Evolutionary conservation across 2,888 invertebrate species (phyloP).

Genomic region (Aleiodes leptofemur): DNA sequence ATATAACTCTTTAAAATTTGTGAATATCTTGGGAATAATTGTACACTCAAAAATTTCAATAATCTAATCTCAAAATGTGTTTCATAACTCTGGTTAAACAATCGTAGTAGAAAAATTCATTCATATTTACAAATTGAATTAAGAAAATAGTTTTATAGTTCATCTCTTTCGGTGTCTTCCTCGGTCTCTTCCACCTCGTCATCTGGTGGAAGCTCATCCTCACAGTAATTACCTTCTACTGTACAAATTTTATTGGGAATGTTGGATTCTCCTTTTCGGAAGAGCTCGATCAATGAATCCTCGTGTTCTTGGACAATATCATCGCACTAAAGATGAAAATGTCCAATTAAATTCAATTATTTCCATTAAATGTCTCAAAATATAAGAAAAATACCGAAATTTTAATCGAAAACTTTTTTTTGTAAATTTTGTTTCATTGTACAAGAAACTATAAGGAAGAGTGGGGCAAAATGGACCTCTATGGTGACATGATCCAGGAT

Average conservation of each 20-base stretch:
- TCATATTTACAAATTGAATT: neutral
- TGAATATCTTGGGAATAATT: too few species aligned
- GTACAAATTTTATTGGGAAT: constrained; percentile 77
- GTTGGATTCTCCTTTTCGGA: constrained; percentile 77
- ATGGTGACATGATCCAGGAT: too few species aligned
- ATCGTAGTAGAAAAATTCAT: neutral
- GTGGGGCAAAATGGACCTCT: too few species aligned
- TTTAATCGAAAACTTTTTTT: constrained; percentile 13
- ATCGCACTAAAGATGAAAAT: constrained; percentile 79
- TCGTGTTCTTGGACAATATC: constrained; percentile 84
- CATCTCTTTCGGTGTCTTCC: constrained; percentile 45
- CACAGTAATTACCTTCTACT: constrained; percentile 76
- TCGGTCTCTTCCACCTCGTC: constrained; percentile 70
- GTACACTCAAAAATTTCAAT: too few species aligned
- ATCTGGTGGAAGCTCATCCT: constrained; percentile 71
- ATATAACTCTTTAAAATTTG: too few species aligned
- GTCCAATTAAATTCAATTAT: constrained; percentile 23
- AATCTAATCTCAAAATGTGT: too few species aligned
- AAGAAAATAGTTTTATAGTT: constrained; percentile 41
- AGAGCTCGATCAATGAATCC: constrained; percentile 81
- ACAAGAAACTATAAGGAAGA: too few species aligned
- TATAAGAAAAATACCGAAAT: too few species aligned
- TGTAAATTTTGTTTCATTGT: neutral
- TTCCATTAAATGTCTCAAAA: neutral
- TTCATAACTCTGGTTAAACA: too few species aligned